These are phyloP conservation scores for Chrysaora quinquecirrha DNA, from an alignment of 30 jellyfish, hydroid and myxozoan species.

Conservation along the genomic window DNA sequence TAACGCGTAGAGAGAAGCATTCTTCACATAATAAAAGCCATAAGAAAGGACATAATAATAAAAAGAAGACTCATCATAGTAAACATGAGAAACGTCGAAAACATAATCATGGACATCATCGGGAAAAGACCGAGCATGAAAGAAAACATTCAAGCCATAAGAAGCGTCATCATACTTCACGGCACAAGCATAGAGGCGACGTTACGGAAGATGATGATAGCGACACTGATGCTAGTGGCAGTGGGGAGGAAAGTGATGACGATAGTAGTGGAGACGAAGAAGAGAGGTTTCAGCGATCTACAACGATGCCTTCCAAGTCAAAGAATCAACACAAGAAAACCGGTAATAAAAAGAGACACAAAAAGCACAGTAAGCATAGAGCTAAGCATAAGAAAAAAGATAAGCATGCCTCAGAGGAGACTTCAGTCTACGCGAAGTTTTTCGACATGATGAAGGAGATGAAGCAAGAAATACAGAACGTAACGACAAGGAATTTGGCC, in stretches of 20 bases:
- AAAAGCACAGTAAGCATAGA: neutral
- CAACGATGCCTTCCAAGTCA: neutral
- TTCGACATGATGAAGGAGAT: slow-evolving; percentile 60
- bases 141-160: neutral
- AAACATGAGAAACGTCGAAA: neutral
- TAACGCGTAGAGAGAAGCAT: neutral
- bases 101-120: neutral
- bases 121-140: neutral
- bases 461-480: slow-evolving; percentile 63
- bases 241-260: slow-evolving; percentile 21
- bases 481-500: slow-evolving; percentile 1
- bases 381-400: neutral
- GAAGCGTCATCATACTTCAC: no score
- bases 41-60: neutral
- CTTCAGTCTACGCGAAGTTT: slow-evolving; percentile 16
- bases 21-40: neutral
- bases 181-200: no score
- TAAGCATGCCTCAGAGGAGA: slow-evolving; percentile 1
- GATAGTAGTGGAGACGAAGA: neutral
- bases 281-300: slow-evolving; percentile 61
- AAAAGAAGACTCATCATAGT: neutral
- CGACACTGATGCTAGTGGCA: slow-evolving; percentile 30
- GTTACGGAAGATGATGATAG: slow-evolving; percentile 9
- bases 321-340: slow-evolving; percentile 4
- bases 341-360: slow-evolving; percentile 13